A percentile compares a stretch with the other conserved stretches of the same genome.
These are phyloP conservation scores for Orgyia antiqua DNA, from an alignment of 2,888 invertebrate genomes.

Conservation along the genomic window DNA sequence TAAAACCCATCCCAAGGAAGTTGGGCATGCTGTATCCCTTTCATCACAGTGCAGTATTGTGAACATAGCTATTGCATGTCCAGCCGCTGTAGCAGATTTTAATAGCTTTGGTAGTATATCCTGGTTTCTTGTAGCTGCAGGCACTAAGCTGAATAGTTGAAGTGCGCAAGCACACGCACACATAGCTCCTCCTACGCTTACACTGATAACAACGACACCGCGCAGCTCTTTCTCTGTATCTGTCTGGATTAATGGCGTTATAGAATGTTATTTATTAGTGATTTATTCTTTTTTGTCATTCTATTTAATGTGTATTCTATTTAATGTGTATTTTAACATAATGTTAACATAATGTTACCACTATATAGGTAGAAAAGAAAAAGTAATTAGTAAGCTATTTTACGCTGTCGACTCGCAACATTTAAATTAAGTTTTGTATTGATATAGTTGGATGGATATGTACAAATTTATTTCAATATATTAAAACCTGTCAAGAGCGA, in stretches of 20 bases:
- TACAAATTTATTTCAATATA: too few relatives aligned
- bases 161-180: neutral
- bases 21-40: neutral
- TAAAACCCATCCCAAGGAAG: neutral
- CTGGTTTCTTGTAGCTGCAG: neutral
- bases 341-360: too few relatives aligned
- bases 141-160: neutral
- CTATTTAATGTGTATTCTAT: too few relatives aligned
- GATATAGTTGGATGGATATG: too few relatives aligned
- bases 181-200: neutral
- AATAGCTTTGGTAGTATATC: neutral
- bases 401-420: too few relatives aligned
- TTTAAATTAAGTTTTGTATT: too few relatives aligned
- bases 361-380: too few relatives aligned
- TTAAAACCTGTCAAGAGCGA: too few relatives aligned
- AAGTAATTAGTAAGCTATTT: too few relatives aligned
- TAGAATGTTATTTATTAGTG: neutral
- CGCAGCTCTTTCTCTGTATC: neutral
- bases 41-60: neutral
- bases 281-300: neutral
- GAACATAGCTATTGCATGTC: conserved; percentile 1
- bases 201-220: neutral
- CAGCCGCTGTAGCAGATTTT: neutral
- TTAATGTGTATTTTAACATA: too few relatives aligned
- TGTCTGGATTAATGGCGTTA: conserved; percentile 1